Base-by-base conservation (phyloP, 2,113 vertebrate genomes). In the Crotalus helleri region DNA sequence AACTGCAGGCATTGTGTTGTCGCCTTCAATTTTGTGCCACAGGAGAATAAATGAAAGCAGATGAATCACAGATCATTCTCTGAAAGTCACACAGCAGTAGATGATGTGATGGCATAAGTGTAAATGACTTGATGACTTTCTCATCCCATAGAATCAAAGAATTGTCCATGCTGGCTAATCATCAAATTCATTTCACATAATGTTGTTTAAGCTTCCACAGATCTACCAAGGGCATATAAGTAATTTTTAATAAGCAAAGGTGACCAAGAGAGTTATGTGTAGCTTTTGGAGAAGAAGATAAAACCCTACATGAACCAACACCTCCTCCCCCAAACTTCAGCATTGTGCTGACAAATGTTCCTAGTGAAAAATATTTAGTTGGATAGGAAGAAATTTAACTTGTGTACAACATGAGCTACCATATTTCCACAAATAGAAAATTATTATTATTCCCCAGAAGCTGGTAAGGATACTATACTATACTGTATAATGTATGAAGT, bases 71-170 rank as follows among this genome's bases (percentile, higher is more conserved):
- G 54, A 85, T 10, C 15, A 44, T 86, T 93, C 46, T 89, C 55
- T 59, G 8, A 59, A 89, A 91, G 55, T 39, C 26, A 0, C 0
- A 3, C 0, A 0, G 46, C 0, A 0, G 7, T 4, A 0, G 8
- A 0, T 24, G 21, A 24, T 55, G 81, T 55, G 4, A 0, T 1
- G 0, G 17, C n/a, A 51, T 90, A 23, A 53, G 29, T 3, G 2
- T 23, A 8, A 57, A 86, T 74, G 89, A 3, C 49, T 17, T 29
- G 54, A 46, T 57, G 90, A 74, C 10, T 92, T 81, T 39, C 17
- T 5, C 2, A 59, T 59, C 44, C 39, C 49, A 3, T 3, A 64
- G 91, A 90, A 13, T 58, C 59, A n/a, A 4, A 85, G 87, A 69
- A 69, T 53, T 61, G 91, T 13, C 21, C 74, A 90, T 1, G 23